Percentiles rank a stretch among this genome's conserved stretches.
phyloP scores from a whole-genome alignment of 2,797 vertebrate genomes.

The Naso thynnoides region DNA sequence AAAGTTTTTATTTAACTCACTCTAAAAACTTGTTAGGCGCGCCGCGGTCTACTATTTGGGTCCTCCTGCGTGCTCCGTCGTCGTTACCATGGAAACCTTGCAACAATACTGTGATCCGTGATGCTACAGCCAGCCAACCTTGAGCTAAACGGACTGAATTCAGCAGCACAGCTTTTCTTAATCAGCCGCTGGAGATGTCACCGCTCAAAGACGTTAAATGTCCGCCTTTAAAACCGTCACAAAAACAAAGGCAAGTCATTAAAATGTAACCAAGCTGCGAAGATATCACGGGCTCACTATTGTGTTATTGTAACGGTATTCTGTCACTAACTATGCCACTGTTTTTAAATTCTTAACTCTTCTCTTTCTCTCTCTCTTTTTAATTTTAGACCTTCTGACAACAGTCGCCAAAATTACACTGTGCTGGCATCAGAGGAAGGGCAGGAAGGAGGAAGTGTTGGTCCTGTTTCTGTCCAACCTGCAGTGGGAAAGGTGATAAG shows the following conservation, averaged over 20 bases:
- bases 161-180: no score
- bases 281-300: background rate
- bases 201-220: slow-evolving; percentile 40
- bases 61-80: slow-evolving; percentile 9
- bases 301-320: background rate
- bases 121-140: background rate
- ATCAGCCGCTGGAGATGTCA: slow-evolving; percentile 44
- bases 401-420: background rate
- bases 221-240: slow-evolving; percentile 49
- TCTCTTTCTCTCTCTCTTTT: background rate
- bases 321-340: no score
- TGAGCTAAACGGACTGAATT: background rate
- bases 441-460: background rate
- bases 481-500: slow-evolving; percentile 40
- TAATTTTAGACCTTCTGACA: slow-evolving; percentile 8
- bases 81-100: slow-evolving; percentile 64
- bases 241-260: slow-evolving; percentile 59
- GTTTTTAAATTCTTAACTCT: background rate
- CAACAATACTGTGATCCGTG: background rate
- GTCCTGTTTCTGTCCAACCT: slow-evolving; percentile 16
- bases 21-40: slow-evolving; percentile 54
- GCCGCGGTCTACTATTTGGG: slow-evolving; percentile 42
- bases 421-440: slow-evolving; percentile 20
- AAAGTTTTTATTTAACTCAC: background rate
- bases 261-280: background rate